Conservation (phyloP, 92 coral and sea anemone species). For the Actinernus sp. region DNA sequence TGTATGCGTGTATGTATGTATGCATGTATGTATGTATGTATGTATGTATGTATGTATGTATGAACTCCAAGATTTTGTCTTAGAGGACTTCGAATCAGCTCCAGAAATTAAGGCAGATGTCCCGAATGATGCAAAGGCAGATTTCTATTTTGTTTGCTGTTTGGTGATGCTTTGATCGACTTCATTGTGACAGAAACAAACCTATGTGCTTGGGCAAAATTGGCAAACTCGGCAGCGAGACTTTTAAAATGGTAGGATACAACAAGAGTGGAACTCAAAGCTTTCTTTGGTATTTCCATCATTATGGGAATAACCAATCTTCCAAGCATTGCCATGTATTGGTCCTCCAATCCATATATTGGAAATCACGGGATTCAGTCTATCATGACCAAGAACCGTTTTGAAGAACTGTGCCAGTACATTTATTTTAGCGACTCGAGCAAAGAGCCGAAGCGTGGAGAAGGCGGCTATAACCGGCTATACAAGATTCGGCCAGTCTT, state of each 20-base stretch:
- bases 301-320: constrained; percentile 47
- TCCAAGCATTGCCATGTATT: constrained; percentile 39
- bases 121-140: no score
- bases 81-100: no score
- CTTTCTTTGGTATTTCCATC: neutral
- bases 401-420: constrained; percentile 40
- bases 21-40: no score
- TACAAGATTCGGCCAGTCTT: constrained; percentile 21
- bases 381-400: constrained; percentile 35
- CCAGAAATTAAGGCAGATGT: no score
- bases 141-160: no score
- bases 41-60: no score
- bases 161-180: no score
- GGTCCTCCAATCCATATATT: constrained; percentile 42
- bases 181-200: no score
- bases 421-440: constrained; percentile 32
- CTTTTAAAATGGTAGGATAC: neutral
- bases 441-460: constrained; percentile 28
- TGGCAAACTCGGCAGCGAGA: neutral
- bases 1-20: no score
- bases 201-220: constrained; percentile 2
- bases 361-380: constrained; percentile 33
- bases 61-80: no score
- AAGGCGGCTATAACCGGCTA: constrained; percentile 16
- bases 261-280: constrained; percentile 2